A percentile compares a stretch with the other conserved stretches of the same genome.
phyloP scores from a whole-genome alignment of 2,888 invertebrate genomes.

The Diaphora mendica region DNA sequence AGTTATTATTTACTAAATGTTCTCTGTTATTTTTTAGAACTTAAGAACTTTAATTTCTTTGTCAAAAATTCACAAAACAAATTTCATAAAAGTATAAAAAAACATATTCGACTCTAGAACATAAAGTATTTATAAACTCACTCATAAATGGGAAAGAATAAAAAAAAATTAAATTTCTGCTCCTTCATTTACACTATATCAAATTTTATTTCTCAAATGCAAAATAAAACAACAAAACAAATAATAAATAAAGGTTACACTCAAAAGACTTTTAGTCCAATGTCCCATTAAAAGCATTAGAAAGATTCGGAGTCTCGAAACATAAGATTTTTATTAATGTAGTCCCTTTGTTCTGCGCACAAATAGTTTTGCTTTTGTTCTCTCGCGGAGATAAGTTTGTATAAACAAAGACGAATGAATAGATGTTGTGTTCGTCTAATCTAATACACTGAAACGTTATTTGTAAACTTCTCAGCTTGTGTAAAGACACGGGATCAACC shows the following conservation, averaged over 20 bases:
- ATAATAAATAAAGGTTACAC: background rate
- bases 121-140: background rate
- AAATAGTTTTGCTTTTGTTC: conserved; percentile 52
- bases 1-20: no score
- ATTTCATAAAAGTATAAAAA: background rate
- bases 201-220: background rate
- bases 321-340: conserved; percentile 48
- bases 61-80: background rate
- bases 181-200: background rate
- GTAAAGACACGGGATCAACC: background rate
- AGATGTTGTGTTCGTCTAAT: conserved; percentile 32
- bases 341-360: conserved; percentile 45
- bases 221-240: background rate
- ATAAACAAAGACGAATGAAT: conserved; percentile 43
- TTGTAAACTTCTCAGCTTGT: background rate
- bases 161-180: background rate
- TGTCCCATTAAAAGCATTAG: conserved; percentile 9
- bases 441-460: conserved; percentile 17
- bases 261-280: conserved; percentile 1
- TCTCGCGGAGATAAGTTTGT: conserved; percentile 38
- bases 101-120: background rate
- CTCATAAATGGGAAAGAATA: background rate
- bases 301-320: conserved; percentile 25
- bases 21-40: no score
- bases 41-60: background rate